phyloP scores from a whole-genome alignment of 1,140 invertebrate genomes.

The Saccostrea echinata region DNA sequence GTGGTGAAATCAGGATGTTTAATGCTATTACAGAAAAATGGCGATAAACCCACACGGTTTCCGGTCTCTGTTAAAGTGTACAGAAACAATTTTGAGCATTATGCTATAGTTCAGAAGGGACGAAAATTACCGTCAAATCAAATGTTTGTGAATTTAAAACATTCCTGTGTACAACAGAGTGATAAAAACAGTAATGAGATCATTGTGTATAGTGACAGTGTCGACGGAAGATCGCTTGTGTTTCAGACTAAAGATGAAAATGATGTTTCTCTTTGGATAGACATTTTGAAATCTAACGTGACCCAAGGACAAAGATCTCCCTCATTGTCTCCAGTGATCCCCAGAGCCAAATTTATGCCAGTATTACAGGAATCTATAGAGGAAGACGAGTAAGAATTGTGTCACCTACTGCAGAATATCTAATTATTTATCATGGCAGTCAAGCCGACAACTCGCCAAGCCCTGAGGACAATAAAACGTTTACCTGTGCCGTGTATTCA shows the following conservation, averaged over 20 bases:
- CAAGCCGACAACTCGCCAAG: too few relatives aligned
- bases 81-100: slow-evolving; percentile 52
- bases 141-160: slow-evolving; percentile 41
- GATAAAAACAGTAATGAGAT: background rate
- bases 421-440: too few relatives aligned
- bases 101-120: slow-evolving; percentile 44
- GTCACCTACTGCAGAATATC: too few relatives aligned
- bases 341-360: slow-evolving; percentile 47
- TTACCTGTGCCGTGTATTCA: too few relatives aligned
- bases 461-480: too few relatives aligned
- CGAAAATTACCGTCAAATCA: slow-evolving; percentile 3
- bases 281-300: background rate
- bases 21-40: background rate
- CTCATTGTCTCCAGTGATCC: slow-evolving; percentile 41
- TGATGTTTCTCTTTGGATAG: background rate
- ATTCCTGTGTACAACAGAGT: background rate
- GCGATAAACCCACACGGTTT: background rate
- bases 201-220: background rate
- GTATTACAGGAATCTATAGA: slow-evolving; percentile 48
- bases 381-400: slow-evolving; percentile 14
- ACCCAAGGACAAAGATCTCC: background rate
- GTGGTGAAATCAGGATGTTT: slow-evolving; percentile 39
- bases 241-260: background rate
- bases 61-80: slow-evolving; percentile 45
- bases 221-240: background rate